Base-by-base conservation (phyloP, 2,113 vertebrate genomes). In the Oxygymnocypris stewartii region DNA sequence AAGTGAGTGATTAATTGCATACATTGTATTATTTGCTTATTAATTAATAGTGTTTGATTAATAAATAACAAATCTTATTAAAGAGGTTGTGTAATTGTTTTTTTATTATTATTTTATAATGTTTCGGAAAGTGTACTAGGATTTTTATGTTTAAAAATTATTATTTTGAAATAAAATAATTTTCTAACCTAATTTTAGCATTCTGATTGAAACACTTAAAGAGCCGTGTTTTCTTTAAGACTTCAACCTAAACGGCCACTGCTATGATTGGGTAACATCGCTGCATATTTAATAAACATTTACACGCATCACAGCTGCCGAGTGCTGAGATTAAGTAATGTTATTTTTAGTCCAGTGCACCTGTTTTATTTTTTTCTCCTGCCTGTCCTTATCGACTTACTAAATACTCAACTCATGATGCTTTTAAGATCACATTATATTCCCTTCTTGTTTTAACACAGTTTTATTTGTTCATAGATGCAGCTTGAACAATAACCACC, bases 401-500 rank as follows among this genome's bases (percentile, higher is more conserved):
- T 8, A 16, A 67, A 67, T 67, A 7, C 65, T 16, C 65, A 71
- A 37, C 9, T 71, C 14, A 35, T 16, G 35, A 73, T 6, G 9
- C 0, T 9, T 40, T 69, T 71, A 37, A 20, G 31, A 71, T 71
- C 7, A 20, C 31, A 20, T 10, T 23, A 20, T 40, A 71, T 71
- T 11, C 1, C 42, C 20, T 37, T 6, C 11, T 44, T 74, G 35
- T 9, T 73, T n/a, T 1, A 3, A 28, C 0, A 35, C 14, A 25
- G 6, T 63, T 25, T n/a, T 76, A n/a, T 23, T 69, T 57, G 65
- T 84, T 92, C 93, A 23, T 89, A 99, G 98, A 89, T 99, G 98
- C 92, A 99, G 97, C 91, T 94, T 99, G 40, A 98, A 98, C 88
- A 99, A 99, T 91, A 99, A 97, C 91, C 97, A 98, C 90, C 98